Evolutionary conservation across 2,113 vertebrate genomes (phyloP), one percentile per base, ranked within the genome.

Genomic region (Sander vitreus): DNA sequence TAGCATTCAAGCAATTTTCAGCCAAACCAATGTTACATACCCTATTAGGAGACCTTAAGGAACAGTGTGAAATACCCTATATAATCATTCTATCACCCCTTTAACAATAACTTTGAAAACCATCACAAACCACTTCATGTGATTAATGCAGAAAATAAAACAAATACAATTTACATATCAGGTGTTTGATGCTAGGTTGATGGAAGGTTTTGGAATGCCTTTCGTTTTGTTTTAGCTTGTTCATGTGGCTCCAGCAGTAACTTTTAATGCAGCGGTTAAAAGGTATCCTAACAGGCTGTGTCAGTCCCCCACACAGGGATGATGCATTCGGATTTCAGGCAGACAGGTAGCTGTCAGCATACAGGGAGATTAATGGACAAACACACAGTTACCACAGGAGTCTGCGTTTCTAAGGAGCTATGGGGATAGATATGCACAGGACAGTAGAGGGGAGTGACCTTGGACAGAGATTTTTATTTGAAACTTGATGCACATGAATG

Each of bases 241-340:
- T 78, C 70, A 36, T 73, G 55, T 73, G 64, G 73, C 75, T 84
- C 54, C 63, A 63, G 68, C 43, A 75, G 85, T 81, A 90, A 86
- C 78, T 77, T 83, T 89, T 83, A 88, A 86, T 80, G 82, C 88
- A 80, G 84, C 83, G 78, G 91, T 93, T 93, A 90, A 89, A 91
- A 59, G 74, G 77, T 48, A 78, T 75, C 83, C 80, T 87, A 85
- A 85, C 70, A 18, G 73, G 72, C 78, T 78, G 65, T 87, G 88
- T 90, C 84, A 69, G 81, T 80, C 75, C 54, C 74, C 51, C 77
- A 87, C 84, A 84, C 76, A 78, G 81, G 73, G 87, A 89, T 88
- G 77, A 92, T 88, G 85, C 79, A 93, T 93, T 89, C 86, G 70
- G 81, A 91, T 93, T 78, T 89, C 74, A 76, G 76, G 71, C 73